Conservation (phyloP, 2,888 invertebrate species). For the Maniola hyperantus region DNA sequence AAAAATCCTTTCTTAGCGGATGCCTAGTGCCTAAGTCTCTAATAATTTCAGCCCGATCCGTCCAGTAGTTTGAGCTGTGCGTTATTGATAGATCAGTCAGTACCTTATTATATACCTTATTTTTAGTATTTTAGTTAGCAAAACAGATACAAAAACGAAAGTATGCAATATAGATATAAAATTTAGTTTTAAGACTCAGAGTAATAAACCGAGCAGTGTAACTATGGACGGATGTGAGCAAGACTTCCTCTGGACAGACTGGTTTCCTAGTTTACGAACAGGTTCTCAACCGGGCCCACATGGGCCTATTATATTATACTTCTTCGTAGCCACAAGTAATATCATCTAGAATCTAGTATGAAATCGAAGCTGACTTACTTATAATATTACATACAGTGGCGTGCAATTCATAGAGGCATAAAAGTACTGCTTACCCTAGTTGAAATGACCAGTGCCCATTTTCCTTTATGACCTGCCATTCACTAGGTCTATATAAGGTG, state of each 20-base stretch:
- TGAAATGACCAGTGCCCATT: too few species aligned
- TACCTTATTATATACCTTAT: too few species aligned
- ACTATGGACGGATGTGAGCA: slow-evolving; percentile 49
- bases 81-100: too few species aligned
- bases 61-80: too few species aligned
- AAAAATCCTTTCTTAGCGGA: too few species aligned
- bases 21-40: too few species aligned
- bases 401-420: too few species aligned
- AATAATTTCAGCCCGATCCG: too few species aligned
- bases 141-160: not conserved
- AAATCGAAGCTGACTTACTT: not conserved
- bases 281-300: slow-evolving; percentile 50
- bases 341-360: not conserved
- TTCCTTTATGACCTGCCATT: too few species aligned
- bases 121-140: not conserved
- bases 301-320: slow-evolving; percentile 38
- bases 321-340: slow-evolving; percentile 39
- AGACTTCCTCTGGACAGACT: slow-evolving; percentile 51
- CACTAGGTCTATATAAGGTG: too few species aligned
- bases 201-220: slow-evolving; percentile 25
- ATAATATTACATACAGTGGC: too few species aligned
- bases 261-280: slow-evolving; percentile 49
- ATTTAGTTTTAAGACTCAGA: slow-evolving; percentile 24
- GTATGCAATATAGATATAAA: slow-evolving; percentile 27
- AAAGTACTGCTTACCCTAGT: too few species aligned